phyloP scores from a whole-genome alignment of 2,888 invertebrate species.

The Melinopterus prodromus region DNA sequence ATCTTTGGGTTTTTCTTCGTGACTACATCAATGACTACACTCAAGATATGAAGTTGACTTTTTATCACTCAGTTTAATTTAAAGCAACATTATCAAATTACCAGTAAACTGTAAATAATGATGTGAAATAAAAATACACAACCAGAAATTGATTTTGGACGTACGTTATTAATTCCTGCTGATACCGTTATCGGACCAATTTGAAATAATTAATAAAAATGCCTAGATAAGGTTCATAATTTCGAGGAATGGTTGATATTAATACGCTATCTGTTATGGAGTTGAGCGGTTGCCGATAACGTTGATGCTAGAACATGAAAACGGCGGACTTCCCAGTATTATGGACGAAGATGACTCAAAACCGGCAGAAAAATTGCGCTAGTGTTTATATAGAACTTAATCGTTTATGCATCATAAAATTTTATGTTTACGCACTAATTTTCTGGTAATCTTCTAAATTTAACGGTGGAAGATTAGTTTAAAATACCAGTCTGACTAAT shows the following conservation, averaged over 20 bases:
- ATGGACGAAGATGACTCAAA: too few relatives aligned
- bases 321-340: neutral
- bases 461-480: too few relatives aligned
- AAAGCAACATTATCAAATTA: too few relatives aligned
- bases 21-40: too few relatives aligned
- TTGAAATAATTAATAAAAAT: constrained; percentile 4
- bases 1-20: neutral
- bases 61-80: too few relatives aligned
- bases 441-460: neutral
- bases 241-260: neutral
- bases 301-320: neutral
- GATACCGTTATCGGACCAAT: neutral
- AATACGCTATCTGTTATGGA: neutral
- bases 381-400: neutral
- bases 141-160: neutral
- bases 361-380: neutral
- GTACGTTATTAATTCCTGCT: neutral
- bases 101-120: too few relatives aligned
- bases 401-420: neutral
- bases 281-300: neutral
- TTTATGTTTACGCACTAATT: neutral
- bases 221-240: constrained; percentile 4
- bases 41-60: too few relatives aligned
- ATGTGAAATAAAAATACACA: neutral
- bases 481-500: too few relatives aligned